Conservation (phyloP, 2,797 vertebrate genomes). For the Scolopax bukidnonensis region DNA sequence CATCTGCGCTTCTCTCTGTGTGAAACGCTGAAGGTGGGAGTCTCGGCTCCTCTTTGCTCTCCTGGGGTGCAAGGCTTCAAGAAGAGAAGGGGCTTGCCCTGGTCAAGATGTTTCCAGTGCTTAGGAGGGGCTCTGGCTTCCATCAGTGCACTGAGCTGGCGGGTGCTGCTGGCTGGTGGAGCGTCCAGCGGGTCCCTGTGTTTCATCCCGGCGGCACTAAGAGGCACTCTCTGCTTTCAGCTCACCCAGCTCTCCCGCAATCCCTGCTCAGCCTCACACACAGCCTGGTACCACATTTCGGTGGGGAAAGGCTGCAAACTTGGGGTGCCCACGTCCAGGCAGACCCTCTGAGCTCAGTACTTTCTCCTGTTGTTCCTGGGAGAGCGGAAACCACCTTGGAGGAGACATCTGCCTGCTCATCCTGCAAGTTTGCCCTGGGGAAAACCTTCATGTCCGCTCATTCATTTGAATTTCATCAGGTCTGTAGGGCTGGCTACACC, state of each 20-base stretch:
- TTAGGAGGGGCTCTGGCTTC: accelerated
- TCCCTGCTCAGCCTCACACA: not conserved
- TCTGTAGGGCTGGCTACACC: not conserved
- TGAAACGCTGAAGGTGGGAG: accelerated
- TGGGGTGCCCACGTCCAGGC: accelerated
- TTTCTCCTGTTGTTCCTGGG: not conserved
- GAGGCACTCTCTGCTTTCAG: conserved; percentile 32
- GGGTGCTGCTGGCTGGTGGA: accelerated
- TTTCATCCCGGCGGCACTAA: not conserved
- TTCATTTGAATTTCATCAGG: not conserved
- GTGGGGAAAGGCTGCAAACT: accelerated
- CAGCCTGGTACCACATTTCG: not conserved
- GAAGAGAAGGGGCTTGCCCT: accelerated
- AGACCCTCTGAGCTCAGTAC: accelerated
- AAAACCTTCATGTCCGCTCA: accelerated
- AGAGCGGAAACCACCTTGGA: not conserved
- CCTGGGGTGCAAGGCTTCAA: accelerated
- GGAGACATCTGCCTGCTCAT: accelerated
- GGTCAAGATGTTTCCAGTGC: accelerated
- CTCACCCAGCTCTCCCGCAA: not conserved
- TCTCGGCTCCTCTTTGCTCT: accelerated
- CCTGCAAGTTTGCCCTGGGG: accelerated
- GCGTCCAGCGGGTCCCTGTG: accelerated
- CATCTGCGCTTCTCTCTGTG: accelerated
- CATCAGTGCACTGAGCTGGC: accelerated